These are phyloP conservation scores for Lycaena phlaeas DNA, from an alignment of 2,888 invertebrate genomes.

Conservation along the genomic window DNA sequence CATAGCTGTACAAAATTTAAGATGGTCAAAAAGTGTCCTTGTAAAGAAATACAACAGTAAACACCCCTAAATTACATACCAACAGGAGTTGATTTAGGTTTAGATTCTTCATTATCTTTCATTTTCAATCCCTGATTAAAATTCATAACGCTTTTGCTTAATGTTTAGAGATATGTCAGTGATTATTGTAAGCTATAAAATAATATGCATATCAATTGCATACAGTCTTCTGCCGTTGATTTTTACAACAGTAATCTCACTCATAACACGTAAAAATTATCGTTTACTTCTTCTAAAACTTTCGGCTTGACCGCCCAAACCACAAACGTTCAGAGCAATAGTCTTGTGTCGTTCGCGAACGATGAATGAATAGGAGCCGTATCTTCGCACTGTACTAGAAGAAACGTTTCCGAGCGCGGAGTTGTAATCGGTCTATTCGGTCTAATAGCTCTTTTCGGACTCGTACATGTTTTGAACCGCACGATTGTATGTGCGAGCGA, in stretches of 20 bases:
- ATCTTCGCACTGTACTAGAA: too few relatives aligned
- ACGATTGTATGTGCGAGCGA: too few relatives aligned
- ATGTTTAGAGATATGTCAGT: neutral
- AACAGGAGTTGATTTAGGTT: slow-evolving; percentile 53
- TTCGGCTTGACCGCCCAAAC: neutral
- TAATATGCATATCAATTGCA: neutral
- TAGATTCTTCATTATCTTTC: slow-evolving; percentile 51
- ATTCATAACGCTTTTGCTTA: slow-evolving; percentile 31
- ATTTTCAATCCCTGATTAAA: slow-evolving; percentile 43
- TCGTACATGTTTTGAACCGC: too few relatives aligned
- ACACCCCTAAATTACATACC: slow-evolving; percentile 41
- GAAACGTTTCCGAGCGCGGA: too few relatives aligned
- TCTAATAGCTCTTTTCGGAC: too few relatives aligned
- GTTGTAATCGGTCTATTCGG: too few relatives aligned
- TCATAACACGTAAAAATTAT: neutral
- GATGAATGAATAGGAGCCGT: too few relatives aligned
- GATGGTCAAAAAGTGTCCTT: too few relatives aligned
- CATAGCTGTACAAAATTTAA: slow-evolving; percentile 46
- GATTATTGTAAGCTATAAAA: neutral
- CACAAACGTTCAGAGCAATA: too few relatives aligned
- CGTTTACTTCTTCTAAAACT: neutral
- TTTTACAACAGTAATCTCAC: neutral
- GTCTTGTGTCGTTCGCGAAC: too few relatives aligned
- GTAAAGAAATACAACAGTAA: too few relatives aligned
- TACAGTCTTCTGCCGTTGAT: neutral